phyloP scores from a whole-genome alignment of 2,797 vertebrate species.

The Aeoliscus strigatus region DNA sequence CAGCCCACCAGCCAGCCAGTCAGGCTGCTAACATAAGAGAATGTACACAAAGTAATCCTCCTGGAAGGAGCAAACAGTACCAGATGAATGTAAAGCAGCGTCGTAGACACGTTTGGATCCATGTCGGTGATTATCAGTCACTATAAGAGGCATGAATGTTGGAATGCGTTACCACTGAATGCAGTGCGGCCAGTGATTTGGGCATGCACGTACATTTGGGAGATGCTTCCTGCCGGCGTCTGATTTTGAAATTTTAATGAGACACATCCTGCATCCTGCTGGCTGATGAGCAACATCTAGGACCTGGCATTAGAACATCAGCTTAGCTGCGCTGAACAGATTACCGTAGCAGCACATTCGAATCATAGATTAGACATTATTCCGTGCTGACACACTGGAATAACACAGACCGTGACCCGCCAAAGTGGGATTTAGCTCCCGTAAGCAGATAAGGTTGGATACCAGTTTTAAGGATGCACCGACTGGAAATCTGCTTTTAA shows the following conservation, averaged over 20 bases:
- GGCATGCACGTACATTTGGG: slow-evolving; percentile 16
- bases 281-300: slow-evolving; percentile 26
- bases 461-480: background rate
- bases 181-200: slow-evolving; percentile 7
- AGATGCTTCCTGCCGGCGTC: slow-evolving; percentile 17
- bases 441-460: slow-evolving; percentile 36
- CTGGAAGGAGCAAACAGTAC: slow-evolving; percentile 17
- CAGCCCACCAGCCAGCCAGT: slow-evolving; percentile 59
- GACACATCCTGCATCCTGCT: slow-evolving; percentile 18
- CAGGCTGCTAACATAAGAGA: slow-evolving; percentile 64
- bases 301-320: slow-evolving; percentile 32
- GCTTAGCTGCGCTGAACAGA: slow-evolving; percentile 52
- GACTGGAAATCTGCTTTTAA: slow-evolving; percentile 9
- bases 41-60: slow-evolving; percentile 50
- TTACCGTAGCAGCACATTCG: slow-evolving; percentile 44
- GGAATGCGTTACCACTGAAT: background rate
- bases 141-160: no score
- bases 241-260: slow-evolving; percentile 37
- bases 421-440: slow-evolving; percentile 20
- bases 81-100: slow-evolving; percentile 13
- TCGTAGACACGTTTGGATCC: slow-evolving; percentile 3
- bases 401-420: slow-evolving; percentile 27
- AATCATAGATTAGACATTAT: slow-evolving; percentile 40
- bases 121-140: slow-evolving; percentile 1
- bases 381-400: slow-evolving; percentile 22